A percentile compares a stretch with the other conserved stretches of the same genome.
Evolutionary conservation across 2,113 vertebrate species (phyloP).

Genomic region (Mastomys coucha): DNA sequence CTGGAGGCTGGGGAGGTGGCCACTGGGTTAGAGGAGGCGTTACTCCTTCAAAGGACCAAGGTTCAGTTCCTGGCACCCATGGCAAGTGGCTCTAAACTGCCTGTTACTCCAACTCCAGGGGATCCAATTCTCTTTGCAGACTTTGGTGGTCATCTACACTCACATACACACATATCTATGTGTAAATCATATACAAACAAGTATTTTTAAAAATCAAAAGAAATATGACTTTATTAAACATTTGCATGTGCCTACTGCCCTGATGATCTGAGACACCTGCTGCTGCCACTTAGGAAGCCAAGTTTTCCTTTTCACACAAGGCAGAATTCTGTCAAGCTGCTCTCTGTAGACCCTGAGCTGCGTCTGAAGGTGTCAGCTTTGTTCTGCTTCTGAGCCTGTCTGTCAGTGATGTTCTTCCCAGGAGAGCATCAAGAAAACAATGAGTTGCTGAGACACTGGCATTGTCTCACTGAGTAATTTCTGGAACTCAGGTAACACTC

Average conservation of each 20-base stretch:
- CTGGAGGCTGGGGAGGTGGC: neutral
- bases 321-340: neutral
- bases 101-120: neutral
- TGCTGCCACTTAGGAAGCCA: neutral
- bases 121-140: neutral
- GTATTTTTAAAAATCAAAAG: neutral
- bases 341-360: conserved; percentile 37
- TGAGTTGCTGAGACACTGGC: neutral
- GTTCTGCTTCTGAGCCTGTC: neutral
- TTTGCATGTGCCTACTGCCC: neutral
- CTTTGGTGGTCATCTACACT: neutral
- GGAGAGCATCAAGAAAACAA: neutral
- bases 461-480: conserved; percentile 44
- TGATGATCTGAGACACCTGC: neutral
- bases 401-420: conserved; percentile 11
- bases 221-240: conserved; percentile 11
- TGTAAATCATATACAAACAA: neutral
- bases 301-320: neutral
- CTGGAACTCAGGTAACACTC: neutral
- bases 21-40: neutral
- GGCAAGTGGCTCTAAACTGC: neutral
- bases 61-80: neutral
- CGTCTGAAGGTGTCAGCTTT: neutral
- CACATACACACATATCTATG: neutral
- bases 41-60: neutral